A percentile compares a stretch with the other conserved stretches of the same genome.
Evolutionary conservation across 2,888 invertebrate species (phyloP).

Genomic region (Drosophila mettleri): DNA sequence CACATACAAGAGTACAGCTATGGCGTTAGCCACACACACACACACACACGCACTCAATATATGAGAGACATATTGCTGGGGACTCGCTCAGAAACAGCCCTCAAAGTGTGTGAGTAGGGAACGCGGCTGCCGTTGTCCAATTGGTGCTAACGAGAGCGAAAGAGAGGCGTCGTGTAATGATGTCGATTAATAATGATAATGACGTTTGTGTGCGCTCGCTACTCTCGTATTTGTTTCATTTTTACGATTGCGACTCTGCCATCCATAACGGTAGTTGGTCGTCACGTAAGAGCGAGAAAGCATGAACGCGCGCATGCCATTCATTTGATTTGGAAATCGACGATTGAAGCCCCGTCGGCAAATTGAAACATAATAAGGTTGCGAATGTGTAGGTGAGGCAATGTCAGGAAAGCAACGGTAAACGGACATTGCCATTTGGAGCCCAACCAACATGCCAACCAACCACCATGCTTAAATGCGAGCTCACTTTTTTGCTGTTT

Average conservation of each 20-base stretch:
- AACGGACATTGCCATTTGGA: constrained; percentile 43
- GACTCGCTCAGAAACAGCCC: constrained; percentile 51
- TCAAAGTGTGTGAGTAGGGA: constrained; percentile 24
- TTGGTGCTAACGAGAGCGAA: constrained; percentile 53
- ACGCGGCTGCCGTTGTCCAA: constrained; percentile 27
- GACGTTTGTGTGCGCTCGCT: constrained; percentile 49
- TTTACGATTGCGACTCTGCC: constrained; percentile 19
- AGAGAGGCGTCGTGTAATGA: constrained; percentile 17
- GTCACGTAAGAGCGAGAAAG: constrained; percentile 65
- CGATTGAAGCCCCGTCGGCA: constrained; percentile 65
- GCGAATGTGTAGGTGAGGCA: constrained; percentile 46
- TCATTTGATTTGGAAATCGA: constrained; percentile 40
- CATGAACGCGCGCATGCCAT: constrained; percentile 60
- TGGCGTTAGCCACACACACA: constrained; percentile 43
- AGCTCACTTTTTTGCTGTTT: constrained; percentile 55
- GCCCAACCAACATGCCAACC: constrained; percentile 9
- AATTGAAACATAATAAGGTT: constrained; percentile 32
- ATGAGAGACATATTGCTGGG: constrained; percentile 51
- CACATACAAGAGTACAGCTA: constrained; percentile 14
- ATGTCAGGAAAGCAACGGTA: constrained; percentile 25
- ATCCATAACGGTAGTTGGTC: constrained; percentile 61
- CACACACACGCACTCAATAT: constrained; percentile 10
- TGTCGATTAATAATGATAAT: constrained; percentile 35
- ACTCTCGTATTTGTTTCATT: constrained; percentile 35
- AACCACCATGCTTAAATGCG: constrained; percentile 17